Conservation (phyloP, 2,888 invertebrate genomes). For the Hyppa rectilinea region DNA sequence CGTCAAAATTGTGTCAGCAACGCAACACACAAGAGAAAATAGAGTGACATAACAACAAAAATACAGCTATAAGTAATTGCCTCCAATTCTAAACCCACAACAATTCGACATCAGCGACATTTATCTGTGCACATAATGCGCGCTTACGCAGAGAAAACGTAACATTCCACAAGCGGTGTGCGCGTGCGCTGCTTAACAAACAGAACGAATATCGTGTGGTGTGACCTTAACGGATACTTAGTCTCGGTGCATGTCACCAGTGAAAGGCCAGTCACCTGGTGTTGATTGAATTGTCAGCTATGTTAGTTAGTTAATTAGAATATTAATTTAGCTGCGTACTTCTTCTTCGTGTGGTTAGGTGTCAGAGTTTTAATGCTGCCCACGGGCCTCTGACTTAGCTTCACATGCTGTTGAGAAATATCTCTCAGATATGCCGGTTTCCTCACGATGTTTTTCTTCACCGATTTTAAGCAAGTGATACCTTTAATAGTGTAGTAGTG, state of each 20-base stretch:
- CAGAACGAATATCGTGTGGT: constrained; percentile 72
- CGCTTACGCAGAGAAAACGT: constrained; percentile 78
- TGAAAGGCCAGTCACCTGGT: constrained; percentile 60
- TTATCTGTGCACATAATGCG: constrained; percentile 57
- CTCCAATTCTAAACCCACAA: constrained; percentile 24
- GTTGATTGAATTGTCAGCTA: constrained; percentile 46
- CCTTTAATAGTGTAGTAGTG: too few relatives aligned
- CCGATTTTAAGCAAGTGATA: too few relatives aligned
- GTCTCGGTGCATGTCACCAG: constrained; percentile 46
- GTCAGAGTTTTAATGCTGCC: too few relatives aligned
- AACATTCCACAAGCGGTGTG: constrained; percentile 76
- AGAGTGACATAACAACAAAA: constrained; percentile 4
- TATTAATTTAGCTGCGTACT: constrained; percentile 13
- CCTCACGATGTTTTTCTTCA: too few relatives aligned
- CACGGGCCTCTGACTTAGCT: too few relatives aligned
- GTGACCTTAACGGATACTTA: constrained; percentile 77
- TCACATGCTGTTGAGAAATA: too few relatives aligned
- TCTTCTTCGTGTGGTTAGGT: too few relatives aligned
- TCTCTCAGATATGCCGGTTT: too few relatives aligned
- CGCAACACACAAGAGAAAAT: neutral
- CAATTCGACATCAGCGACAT: constrained; percentile 49
- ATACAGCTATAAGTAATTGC: neutral
- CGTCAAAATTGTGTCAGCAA: neutral
- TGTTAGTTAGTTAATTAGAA: constrained; percentile 24
- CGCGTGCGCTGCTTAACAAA: constrained; percentile 81